A percentile compares a stretch with the other conserved stretches of the same genome.
phyloP scores from a whole-genome alignment of 2,797 vertebrate genomes.

The Leuciscus waleckii region DNA sequence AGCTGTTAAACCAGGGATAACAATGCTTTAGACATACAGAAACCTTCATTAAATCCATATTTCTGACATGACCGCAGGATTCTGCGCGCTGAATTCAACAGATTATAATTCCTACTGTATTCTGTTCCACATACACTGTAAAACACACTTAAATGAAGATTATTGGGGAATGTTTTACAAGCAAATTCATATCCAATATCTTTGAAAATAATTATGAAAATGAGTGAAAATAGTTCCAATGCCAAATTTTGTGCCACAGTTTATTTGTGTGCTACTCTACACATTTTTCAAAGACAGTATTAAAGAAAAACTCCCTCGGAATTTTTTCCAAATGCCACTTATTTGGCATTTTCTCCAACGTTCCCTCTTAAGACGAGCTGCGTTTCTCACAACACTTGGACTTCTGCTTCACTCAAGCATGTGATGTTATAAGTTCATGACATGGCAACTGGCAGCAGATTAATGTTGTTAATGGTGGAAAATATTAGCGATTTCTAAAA shows the following conservation, averaged over 20 bases:
- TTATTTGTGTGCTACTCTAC: not conserved
- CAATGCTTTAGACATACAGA: not conserved
- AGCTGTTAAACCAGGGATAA: not conserved
- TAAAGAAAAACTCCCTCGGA: not conserved
- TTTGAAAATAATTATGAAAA: too few relatives aligned
- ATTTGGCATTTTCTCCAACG: not conserved
- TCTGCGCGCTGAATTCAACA: not conserved
- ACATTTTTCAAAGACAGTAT: not conserved
- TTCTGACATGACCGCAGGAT: not conserved
- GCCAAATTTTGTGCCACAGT: too few relatives aligned
- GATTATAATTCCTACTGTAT: too few relatives aligned
- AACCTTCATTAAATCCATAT: not conserved
- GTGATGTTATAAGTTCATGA: not conserved
- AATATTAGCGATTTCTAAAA: not conserved
- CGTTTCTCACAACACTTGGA: not conserved
- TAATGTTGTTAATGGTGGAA: constrained; percentile 17
- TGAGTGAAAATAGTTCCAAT: not conserved
- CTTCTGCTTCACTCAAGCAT: not conserved
- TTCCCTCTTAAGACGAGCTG: not conserved
- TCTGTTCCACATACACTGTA: too few relatives aligned
- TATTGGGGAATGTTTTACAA: too few relatives aligned
- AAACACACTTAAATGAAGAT: too few relatives aligned
- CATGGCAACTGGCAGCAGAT: constrained; percentile 7
- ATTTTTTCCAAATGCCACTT: constrained; percentile 7
- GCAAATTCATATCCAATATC: too few relatives aligned